A percentile compares a stretch with the other conserved stretches of the same genome.
phyloP scores from a whole-genome alignment of 2,888 invertebrate genomes.

The Ctenicera cuprea region DNA sequence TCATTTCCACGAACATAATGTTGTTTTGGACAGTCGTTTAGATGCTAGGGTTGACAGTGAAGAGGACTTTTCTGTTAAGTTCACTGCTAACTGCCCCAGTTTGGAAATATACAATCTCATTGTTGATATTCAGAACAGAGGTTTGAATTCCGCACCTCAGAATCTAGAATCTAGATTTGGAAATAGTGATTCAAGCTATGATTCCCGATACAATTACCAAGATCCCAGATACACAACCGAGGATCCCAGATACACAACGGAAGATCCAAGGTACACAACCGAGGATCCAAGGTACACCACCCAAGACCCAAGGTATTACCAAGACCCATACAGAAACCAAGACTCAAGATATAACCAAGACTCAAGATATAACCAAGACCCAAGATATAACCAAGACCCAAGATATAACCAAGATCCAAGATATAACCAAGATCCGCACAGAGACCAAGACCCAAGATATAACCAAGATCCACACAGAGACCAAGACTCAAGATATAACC shows the following conservation, averaged over 20 bases:
- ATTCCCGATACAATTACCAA: neutral
- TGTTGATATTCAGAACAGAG: constrained; percentile 79
- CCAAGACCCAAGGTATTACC: neutral
- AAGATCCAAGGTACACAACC: neutral
- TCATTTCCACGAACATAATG: constrained; percentile 63
- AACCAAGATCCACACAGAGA: neutral
- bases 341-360: neutral
- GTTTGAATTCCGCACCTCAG: neutral
- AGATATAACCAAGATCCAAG: neutral
- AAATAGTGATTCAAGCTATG: neutral
- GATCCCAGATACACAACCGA: neutral
- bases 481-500: neutral
- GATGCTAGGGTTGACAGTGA: constrained; percentile 76
- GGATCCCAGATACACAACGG: neutral
- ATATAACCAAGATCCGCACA: neutral
- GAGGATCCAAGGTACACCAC: neutral
- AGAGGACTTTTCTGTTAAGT: constrained; percentile 80
- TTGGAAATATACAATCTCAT: constrained; percentile 80
- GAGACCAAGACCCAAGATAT: neutral
- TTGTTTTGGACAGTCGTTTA: constrained; percentile 74
- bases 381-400: neutral
- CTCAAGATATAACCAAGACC: neutral
- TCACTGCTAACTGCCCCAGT: constrained; percentile 78
- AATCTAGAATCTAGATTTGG: neutral
- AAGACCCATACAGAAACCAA: neutral